Conservation (phyloP, 2,888 invertebrate species). For the Ametastegia equiseti region DNA sequence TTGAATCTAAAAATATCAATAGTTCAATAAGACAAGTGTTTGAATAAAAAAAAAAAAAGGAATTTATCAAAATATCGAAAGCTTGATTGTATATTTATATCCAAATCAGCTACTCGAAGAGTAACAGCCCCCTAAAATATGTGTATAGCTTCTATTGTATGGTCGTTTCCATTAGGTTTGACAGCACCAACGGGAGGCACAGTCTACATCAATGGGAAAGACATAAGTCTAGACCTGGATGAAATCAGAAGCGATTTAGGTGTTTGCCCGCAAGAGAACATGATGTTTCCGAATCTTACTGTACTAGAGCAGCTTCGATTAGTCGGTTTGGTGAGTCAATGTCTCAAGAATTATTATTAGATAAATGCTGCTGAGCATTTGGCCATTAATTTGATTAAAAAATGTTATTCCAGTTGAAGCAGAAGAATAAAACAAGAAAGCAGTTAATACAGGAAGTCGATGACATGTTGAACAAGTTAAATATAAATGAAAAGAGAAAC, state of each 20-base stretch:
- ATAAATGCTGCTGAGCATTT: neutral
- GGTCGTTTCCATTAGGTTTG: constrained; percentile 79
- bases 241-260: constrained; percentile 87
- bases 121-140: neutral
- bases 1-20: neutral
- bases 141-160: neutral
- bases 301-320: constrained; percentile 91
- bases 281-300: constrained; percentile 89
- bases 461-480: constrained; percentile 76
- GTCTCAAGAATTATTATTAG: neutral
- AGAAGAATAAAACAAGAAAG: constrained; percentile 72
- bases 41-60: no score
- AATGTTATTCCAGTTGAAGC: constrained; percentile 80
- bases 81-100: neutral
- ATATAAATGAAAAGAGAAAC: constrained; percentile 80
- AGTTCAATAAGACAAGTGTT: neutral
- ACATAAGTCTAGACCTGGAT: constrained; percentile 82
- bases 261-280: constrained; percentile 94
- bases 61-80: no score
- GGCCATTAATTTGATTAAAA: constrained; percentile 60
- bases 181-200: constrained; percentile 84
- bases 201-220: constrained; percentile 84
- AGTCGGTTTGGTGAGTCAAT: constrained; percentile 84
- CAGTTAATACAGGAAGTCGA: constrained; percentile 78
- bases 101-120: neutral